phyloP scores from a whole-genome alignment of 2,888 invertebrate genomes.

The Zygaena filipendulae region DNA sequence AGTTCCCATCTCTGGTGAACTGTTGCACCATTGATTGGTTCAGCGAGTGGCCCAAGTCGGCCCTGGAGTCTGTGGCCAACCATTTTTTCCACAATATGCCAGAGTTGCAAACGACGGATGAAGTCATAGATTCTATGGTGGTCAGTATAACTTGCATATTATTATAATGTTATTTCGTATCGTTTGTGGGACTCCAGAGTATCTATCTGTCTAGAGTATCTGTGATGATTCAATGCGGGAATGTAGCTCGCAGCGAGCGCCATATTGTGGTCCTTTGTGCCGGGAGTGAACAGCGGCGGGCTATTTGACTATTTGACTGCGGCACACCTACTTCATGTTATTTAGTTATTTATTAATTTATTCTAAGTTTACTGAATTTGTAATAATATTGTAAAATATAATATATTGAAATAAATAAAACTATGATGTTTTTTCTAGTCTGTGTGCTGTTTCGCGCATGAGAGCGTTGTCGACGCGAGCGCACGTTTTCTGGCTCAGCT shows the following conservation, averaged over 20 bases:
- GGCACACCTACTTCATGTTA: too few species aligned
- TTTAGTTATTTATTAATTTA: too few species aligned
- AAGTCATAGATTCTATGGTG: constrained; percentile 74
- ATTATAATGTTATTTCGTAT: constrained; percentile 1
- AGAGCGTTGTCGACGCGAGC: constrained; percentile 79
- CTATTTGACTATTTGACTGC: too few species aligned
- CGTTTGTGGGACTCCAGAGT: too few species aligned
- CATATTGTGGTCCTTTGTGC: too few species aligned
- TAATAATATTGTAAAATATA: too few species aligned
- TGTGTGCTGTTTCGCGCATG: constrained; percentile 69
- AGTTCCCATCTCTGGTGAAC: constrained; percentile 91
- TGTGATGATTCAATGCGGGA: too few species aligned
- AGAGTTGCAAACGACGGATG: constrained; percentile 71
- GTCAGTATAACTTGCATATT: constrained; percentile 47
- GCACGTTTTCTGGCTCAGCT: constrained; percentile 76
- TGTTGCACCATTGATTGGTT: constrained; percentile 97
- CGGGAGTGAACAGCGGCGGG: too few species aligned
- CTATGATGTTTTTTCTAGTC: constrained; percentile 32
- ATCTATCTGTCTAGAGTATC: too few species aligned
- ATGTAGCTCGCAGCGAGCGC: too few species aligned
- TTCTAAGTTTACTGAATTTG: too few species aligned
- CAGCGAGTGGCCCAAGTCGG: constrained; percentile 87
- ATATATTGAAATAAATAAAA: too few species aligned
- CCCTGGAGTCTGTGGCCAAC: constrained; percentile 83
- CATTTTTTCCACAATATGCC: constrained; percentile 76